These are phyloP conservation scores for Pterophyllum scalare DNA, from an alignment of 2,113 vertebrate genomes.

Conservation along the genomic window DNA sequence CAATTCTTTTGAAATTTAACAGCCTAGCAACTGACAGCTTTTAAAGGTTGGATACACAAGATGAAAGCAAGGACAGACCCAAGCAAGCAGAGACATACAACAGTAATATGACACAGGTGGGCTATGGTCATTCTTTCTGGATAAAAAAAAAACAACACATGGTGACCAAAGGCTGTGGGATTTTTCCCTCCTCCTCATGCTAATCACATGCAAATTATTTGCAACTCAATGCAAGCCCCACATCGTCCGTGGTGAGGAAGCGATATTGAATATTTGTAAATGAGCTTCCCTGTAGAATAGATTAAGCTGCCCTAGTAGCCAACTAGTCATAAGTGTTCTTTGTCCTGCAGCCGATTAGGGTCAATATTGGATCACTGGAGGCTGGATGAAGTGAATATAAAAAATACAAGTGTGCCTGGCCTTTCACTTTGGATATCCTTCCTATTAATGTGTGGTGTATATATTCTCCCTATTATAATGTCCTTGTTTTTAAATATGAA, in stretches of 20 bases:
- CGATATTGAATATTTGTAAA: conserved; percentile 76
- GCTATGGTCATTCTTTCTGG: conserved; percentile 13
- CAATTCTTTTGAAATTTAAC: conserved; percentile 7
- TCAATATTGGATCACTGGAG: not conserved
- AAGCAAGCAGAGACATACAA: not conserved
- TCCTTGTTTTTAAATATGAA: conserved; percentile 6
- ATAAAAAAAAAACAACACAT: conserved; percentile 31
- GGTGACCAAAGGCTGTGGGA: conserved; percentile 35
- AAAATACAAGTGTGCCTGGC: not conserved
- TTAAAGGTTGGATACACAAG: conserved; percentile 2
- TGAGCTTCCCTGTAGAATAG: conserved; percentile 44
- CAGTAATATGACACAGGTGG: conserved; percentile 23
- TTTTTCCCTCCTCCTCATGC: conserved; percentile 42
- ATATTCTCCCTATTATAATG: not conserved
- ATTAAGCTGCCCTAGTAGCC: conserved; percentile 20
- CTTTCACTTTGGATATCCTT: not conserved
- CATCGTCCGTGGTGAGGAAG: conserved; percentile 59
- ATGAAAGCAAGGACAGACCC: conserved; percentile 37
- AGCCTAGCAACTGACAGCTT: not conserved
- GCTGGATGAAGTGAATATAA: not conserved
- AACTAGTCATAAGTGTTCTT: conserved; percentile 5
- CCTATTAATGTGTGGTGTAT: not conserved
- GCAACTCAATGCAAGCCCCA: conserved; percentile 66
- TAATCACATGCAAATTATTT: conserved; percentile 68
- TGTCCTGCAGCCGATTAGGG: not conserved